Conservation (phyloP, 2,113 vertebrate genomes). For the Atherinomorus stipes region DNA sequence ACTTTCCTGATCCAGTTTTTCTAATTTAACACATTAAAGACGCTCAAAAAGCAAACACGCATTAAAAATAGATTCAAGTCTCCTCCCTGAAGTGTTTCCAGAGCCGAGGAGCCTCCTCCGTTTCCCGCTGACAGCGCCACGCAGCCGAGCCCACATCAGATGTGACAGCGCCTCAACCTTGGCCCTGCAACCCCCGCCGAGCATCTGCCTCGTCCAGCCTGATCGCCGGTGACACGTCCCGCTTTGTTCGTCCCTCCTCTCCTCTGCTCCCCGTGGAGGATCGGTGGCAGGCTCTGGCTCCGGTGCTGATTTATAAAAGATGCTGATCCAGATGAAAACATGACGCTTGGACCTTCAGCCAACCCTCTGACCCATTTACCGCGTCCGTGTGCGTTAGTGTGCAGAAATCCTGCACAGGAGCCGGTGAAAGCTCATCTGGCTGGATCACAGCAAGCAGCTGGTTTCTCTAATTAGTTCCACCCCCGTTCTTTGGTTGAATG, state of each 20-base stretch:
- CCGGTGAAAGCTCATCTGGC: constrained; percentile 7
- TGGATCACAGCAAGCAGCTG: constrained; percentile 49
- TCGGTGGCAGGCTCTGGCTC: constrained; percentile 32
- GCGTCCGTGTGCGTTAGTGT: background rate
- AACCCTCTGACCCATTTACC: constrained; percentile 21
- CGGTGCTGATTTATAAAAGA: constrained; percentile 12
- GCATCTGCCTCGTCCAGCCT: constrained; percentile 51
- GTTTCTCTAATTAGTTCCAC: constrained; percentile 50
- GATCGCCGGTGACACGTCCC: constrained; percentile 38
- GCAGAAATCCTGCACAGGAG: background rate
- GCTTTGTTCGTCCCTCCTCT: constrained; percentile 43
- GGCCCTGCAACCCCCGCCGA: constrained; percentile 26
- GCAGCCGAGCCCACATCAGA: constrained; percentile 33
- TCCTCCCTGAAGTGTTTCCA: no score
- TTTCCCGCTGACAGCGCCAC: constrained; percentile 24
- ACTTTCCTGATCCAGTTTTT: no score
- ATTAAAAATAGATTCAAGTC: no score
- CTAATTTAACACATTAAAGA: no score
- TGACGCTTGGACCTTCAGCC: background rate
- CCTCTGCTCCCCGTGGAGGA: constrained; percentile 10
- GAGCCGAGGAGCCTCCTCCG: background rate
- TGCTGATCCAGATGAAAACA: constrained; percentile 17
- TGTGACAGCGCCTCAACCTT: constrained; percentile 56
- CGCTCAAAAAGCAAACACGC: no score
- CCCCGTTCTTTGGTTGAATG: constrained; percentile 31